Evolutionary conservation across 2,113 vertebrate genomes (phyloP).

Genomic region (Psammodynastes pulverulentus): DNA sequence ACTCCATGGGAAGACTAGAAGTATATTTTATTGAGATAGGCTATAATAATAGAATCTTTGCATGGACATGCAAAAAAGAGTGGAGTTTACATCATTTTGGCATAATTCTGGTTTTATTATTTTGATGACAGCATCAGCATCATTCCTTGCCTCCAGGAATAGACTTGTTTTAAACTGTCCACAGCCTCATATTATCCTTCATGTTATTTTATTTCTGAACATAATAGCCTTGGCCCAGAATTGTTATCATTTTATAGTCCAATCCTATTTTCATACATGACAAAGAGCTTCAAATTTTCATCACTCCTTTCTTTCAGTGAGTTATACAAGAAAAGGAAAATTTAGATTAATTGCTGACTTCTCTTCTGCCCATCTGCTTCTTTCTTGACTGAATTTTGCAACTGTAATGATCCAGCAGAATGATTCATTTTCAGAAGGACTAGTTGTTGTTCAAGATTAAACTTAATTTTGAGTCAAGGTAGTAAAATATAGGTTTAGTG

Average conservation of each 20-base stretch:
- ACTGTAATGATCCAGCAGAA: background rate
- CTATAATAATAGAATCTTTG: background rate
- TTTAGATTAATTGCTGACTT: background rate
- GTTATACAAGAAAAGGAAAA: background rate
- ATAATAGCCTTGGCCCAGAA: background rate
- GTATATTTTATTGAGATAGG: background rate
- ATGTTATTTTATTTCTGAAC: background rate
- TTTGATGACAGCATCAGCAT: background rate
- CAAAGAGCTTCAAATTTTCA: background rate
- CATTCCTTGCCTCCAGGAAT: background rate
- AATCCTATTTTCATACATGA: background rate
- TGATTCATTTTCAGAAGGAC: background rate
- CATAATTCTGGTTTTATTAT: background rate
- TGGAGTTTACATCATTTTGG: background rate
- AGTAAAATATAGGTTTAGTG: background rate
- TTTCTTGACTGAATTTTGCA: background rate
- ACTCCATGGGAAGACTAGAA: background rate
- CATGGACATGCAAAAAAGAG: background rate
- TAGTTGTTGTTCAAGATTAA: background rate
- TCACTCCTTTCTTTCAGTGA: background rate
- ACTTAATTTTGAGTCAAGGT: slow-evolving; percentile 13
- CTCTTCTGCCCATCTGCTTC: background rate
- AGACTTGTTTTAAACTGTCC: background rate
- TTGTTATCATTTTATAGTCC: background rate
- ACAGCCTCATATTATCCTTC: background rate